Percentiles rank a stretch among this genome's conserved stretches.
Conservation (phyloP, 2,797 vertebrate species). For the Fratercula arctica region DNA sequence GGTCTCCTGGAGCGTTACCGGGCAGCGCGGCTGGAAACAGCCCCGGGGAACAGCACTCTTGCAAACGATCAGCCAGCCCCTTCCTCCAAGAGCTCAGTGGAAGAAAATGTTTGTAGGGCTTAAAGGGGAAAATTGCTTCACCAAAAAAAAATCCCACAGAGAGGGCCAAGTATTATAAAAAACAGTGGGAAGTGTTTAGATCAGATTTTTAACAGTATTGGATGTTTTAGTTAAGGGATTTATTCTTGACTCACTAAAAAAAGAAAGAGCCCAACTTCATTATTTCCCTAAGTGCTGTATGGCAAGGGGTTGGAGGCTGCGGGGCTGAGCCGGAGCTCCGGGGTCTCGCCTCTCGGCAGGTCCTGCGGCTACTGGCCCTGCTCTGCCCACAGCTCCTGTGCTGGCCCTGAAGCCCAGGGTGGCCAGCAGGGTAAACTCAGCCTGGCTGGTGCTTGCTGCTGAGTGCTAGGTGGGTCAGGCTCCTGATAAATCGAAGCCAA, state of each 20-base stretch:
- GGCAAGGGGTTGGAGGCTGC: rapidly evolving
- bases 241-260: neutral
- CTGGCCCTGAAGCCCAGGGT: neutral
- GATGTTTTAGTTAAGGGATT: neutral
- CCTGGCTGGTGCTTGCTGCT: neutral
- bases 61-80: neutral
- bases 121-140: neutral
- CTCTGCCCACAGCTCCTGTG: neutral
- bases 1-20: neutral
- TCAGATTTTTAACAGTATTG: neutral
- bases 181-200: neutral
- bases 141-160: neutral
- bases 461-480: neutral
- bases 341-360: neutral
- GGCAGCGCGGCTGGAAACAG: neutral
- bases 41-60: neutral
- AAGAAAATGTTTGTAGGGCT: neutral
- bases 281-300: neutral
- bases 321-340: neutral
- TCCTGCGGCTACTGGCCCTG: rapidly evolving
- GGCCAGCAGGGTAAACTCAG: neutral
- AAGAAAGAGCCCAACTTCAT: neutral
- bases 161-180: neutral
- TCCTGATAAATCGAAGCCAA: neutral
- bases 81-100: neutral